phyloP scores from a whole-genome alignment of 1,140 invertebrate species.

The Nephila pilipes region DNA sequence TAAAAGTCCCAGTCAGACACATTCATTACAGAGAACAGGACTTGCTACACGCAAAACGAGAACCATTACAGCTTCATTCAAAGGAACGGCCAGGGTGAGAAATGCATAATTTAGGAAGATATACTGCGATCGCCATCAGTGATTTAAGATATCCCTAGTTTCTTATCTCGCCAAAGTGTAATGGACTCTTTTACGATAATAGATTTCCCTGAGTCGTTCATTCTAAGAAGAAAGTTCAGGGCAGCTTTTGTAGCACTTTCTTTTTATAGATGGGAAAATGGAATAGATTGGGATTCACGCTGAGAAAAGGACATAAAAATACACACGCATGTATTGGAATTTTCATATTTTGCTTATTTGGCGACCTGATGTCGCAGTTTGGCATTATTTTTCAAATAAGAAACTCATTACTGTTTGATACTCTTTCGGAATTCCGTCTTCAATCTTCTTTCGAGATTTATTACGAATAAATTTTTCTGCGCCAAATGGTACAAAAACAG shows the following conservation, averaged over 20 bases:
- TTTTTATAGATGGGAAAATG: too few species aligned
- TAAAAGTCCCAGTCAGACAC: not conserved
- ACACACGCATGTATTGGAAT: not conserved
- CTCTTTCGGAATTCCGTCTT: too few species aligned
- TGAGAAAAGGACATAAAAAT: not conserved
- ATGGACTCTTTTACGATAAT: constrained; percentile 31
- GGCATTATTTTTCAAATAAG: too few species aligned
- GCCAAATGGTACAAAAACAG: too few species aligned
- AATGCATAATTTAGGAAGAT: not conserved
- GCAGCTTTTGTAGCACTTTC: too few species aligned
- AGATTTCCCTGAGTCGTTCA: constrained; percentile 12
- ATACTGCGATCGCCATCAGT: not conserved
- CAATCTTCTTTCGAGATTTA: too few species aligned
- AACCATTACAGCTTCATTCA: not conserved
- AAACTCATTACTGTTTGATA: too few species aligned
- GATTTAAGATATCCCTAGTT: constrained; percentile 13
- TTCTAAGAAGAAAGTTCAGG: not conserved
- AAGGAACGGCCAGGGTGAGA: not conserved
- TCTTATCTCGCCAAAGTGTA: not conserved
- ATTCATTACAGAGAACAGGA: not conserved
- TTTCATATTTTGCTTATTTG: not conserved
- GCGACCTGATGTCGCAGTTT: not conserved
- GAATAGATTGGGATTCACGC: not conserved
- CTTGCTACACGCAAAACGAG: not conserved
- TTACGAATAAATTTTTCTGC: too few species aligned